Evolutionary conservation across 2,888 invertebrate species (phyloP).

Genomic region (Pyrgus malvae): DNA sequence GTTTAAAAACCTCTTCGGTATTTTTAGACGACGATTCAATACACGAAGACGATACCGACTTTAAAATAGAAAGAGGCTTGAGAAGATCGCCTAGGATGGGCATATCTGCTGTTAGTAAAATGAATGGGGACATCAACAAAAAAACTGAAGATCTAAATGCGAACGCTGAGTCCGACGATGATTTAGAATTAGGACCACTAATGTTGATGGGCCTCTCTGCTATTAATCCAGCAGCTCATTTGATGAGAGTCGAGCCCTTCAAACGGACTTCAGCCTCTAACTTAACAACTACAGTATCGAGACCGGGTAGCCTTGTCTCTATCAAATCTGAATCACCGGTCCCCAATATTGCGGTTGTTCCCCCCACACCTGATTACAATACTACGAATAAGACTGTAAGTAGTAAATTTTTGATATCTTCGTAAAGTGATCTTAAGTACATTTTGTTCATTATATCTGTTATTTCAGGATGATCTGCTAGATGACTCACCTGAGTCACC

Average conservation of each 20-base stretch:
- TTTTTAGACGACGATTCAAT: conserved; percentile 71
- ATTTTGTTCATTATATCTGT: conserved; percentile 3
- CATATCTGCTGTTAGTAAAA: conserved; percentile 72
- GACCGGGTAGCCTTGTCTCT: conserved; percentile 70
- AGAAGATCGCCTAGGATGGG: conserved; percentile 73
- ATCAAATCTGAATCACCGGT: conserved; percentile 73
- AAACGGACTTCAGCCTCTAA: conserved; percentile 53
- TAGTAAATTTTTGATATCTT: conserved; percentile 29
- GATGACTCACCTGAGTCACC: conserved; percentile 88
- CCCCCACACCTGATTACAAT: conserved; percentile 86
- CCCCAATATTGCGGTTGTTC: conserved; percentile 88
- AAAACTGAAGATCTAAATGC: conserved; percentile 71
- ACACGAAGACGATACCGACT: conserved; percentile 68
- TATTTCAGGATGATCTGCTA: conserved; percentile 74
- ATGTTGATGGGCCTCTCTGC: conserved; percentile 86
- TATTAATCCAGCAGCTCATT: conserved; percentile 82
- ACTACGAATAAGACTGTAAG: conserved; percentile 72
- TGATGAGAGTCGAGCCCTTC: conserved; percentile 83
- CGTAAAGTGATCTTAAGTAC: conserved; percentile 1
- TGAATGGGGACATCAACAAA: conserved; percentile 74
- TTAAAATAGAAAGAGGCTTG: conserved; percentile 68
- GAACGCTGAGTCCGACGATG: conserved; percentile 77
- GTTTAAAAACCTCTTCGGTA: conserved; percentile 70
- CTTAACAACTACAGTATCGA: conserved; percentile 62
- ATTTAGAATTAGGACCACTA: conserved; percentile 83